Evolutionary conservation across 2,797 vertebrate genomes (phyloP).

Genomic region (Gambelia wislizenii): DNA sequence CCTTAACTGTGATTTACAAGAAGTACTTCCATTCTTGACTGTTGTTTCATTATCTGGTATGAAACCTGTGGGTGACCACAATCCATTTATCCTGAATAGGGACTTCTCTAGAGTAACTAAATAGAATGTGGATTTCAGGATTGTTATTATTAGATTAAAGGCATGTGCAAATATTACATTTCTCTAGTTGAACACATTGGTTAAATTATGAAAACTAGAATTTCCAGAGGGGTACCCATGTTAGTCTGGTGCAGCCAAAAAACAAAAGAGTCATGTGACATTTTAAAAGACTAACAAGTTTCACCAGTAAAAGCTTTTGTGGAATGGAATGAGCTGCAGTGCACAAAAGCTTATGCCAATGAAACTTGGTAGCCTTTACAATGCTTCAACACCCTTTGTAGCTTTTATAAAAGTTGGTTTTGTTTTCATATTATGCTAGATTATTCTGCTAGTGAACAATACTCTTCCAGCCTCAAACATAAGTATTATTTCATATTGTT

Average conservation of each 20-base stretch:
- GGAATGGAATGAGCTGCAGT: no score
- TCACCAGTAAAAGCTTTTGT: no score
- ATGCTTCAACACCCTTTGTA: no score
- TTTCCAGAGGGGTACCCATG: no score
- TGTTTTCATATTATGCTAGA: slow-evolving; percentile 27
- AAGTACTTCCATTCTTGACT: slow-evolving; percentile 28
- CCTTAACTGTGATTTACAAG: neutral
- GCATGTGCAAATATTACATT: neutral
- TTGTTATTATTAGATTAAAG: neutral
- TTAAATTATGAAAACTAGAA: slow-evolving; percentile 51
- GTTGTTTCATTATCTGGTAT: slow-evolving; percentile 44
- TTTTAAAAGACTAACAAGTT: no score
- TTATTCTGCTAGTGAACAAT: slow-evolving; percentile 26
- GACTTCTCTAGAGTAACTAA: neutral
- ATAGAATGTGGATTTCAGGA: slow-evolving; percentile 1
- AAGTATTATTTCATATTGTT: slow-evolving; percentile 15
- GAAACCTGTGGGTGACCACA: slow-evolving; percentile 8
- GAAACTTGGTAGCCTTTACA: no score
- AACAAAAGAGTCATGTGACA: no score
- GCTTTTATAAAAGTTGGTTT: neutral
- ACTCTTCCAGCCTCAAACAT: slow-evolving; percentile 27
- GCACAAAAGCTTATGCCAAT: no score
- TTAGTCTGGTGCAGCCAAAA: no score
- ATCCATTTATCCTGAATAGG: slow-evolving; percentile 28
- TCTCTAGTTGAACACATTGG: neutral